Conservation (phyloP, 64 coral and sea anemone genomes). For the Porites australiensis region DNA sequence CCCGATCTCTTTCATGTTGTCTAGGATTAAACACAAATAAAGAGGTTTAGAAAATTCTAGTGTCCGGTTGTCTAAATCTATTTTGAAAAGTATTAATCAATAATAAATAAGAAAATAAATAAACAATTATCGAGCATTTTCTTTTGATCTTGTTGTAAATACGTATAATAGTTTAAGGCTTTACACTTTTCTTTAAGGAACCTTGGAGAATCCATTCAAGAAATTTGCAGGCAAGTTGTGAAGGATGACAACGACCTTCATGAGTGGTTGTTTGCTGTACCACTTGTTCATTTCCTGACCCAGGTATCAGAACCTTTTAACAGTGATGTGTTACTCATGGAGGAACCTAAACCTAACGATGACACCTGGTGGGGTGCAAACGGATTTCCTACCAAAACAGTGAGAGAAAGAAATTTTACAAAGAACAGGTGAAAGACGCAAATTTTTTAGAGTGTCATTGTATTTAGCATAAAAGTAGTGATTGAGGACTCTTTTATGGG, state of each 20-base stretch:
- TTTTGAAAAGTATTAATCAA: no score
- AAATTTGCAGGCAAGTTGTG: slow-evolving; percentile 4
- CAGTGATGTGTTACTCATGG: slow-evolving; percentile 18
- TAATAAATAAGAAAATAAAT: no score
- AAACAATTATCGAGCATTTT: no score
- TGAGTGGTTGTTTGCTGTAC: slow-evolving; percentile 46
- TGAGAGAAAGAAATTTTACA: neutral
- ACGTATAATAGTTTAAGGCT: neutral
- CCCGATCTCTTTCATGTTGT: no score
- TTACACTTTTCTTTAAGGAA: neutral
- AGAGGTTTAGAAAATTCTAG: no score
- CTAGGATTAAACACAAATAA: no score
- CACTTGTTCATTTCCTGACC: slow-evolving; percentile 33
- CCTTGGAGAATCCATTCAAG: slow-evolving; percentile 37
- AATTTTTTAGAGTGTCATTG: no score
- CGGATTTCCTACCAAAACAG: slow-evolving; percentile 43
- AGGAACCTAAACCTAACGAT: slow-evolving; percentile 18
- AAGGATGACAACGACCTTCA: neutral
- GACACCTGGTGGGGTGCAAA: slow-evolving; percentile 50
- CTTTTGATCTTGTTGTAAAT: neutral
- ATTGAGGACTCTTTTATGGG: no score
- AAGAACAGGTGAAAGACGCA: neutral
- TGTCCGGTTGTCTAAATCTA: no score
- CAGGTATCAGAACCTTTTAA: slow-evolving; percentile 24
- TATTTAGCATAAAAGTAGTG: no score